Conservation (phyloP, 2,888 invertebrate genomes). For the Notocelia uddmanniana region DNA sequence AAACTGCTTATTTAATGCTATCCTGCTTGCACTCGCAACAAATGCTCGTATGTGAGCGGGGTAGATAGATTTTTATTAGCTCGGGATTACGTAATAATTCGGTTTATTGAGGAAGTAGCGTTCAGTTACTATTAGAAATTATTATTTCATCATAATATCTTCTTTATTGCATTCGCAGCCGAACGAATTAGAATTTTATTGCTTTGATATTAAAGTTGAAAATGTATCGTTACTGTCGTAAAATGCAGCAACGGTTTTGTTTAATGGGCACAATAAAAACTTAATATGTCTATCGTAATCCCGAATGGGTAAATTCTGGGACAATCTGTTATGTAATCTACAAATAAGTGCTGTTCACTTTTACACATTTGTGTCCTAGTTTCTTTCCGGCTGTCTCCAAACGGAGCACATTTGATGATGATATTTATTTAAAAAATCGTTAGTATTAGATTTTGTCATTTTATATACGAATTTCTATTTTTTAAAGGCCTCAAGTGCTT, state of each 20-base stretch:
- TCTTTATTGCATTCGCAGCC: constrained; percentile 34
- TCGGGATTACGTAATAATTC: constrained; percentile 41
- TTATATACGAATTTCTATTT: too few species aligned
- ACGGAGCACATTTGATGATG: too few species aligned
- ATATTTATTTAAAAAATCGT: too few species aligned
- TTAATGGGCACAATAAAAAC: not conserved
- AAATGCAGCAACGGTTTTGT: not conserved
- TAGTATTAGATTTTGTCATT: too few species aligned
- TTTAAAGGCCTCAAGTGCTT: too few species aligned
- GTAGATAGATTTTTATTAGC: constrained; percentile 35
- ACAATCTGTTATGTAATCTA: too few species aligned
- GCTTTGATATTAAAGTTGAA: constrained; percentile 32
- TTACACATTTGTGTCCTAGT: too few species aligned
- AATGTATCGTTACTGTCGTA: constrained; percentile 5
- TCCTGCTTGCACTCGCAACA: not conserved
- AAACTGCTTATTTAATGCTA: constrained; percentile 17
- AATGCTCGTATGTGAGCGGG: constrained; percentile 13
- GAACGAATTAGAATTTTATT: constrained; percentile 22
- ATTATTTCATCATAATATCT: constrained; percentile 49
- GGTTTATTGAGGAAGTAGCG: constrained; percentile 48
- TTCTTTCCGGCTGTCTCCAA: too few species aligned
- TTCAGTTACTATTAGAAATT: constrained; percentile 47
- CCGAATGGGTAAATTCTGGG: too few species aligned
- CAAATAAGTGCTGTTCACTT: too few species aligned
- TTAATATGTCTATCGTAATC: too few species aligned